Evolutionary conservation across 2,113 vertebrate species (phyloP).

Genomic region (Peucedramus taeniatus): DNA sequence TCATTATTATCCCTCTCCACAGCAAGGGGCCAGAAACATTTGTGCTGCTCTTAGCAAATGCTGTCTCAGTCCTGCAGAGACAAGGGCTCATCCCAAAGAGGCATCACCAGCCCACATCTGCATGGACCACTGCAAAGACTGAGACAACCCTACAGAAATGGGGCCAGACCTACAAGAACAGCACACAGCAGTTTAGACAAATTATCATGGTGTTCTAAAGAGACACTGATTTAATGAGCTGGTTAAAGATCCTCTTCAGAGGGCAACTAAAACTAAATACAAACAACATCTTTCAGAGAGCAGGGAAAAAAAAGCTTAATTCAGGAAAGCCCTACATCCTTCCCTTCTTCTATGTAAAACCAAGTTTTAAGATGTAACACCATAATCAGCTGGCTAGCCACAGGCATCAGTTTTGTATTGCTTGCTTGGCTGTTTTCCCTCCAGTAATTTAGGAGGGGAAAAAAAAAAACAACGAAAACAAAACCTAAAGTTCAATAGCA

Average conservation of each 20-base stretch:
- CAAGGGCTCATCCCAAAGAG: neutral
- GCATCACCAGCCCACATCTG: neutral
- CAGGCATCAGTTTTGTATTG: neutral
- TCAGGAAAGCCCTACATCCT: neutral
- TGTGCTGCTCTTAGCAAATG: neutral
- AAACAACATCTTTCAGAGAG: neutral
- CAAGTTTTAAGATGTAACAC: neutral
- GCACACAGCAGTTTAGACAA: neutral
- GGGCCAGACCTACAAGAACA: rapidly evolving
- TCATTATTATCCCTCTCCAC: neutral
- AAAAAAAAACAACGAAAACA: neutral
- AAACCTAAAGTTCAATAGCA: neutral
- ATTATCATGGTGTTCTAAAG: neutral
- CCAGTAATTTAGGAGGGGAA: rapidly evolving
- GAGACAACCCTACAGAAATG: neutral
- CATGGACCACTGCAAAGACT: neutral
- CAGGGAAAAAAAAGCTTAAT: neutral
- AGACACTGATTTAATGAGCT: neutral
- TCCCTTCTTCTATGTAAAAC: neutral
- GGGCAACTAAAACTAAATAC: neutral
- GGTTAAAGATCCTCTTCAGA: neutral
- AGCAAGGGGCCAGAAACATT: neutral
- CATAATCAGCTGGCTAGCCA: neutral
- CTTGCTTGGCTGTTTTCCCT: neutral
- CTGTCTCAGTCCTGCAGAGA: neutral